These are phyloP conservation scores for Furcula furcula DNA, from an alignment of 2,888 invertebrate genomes.

Conservation along the genomic window DNA sequence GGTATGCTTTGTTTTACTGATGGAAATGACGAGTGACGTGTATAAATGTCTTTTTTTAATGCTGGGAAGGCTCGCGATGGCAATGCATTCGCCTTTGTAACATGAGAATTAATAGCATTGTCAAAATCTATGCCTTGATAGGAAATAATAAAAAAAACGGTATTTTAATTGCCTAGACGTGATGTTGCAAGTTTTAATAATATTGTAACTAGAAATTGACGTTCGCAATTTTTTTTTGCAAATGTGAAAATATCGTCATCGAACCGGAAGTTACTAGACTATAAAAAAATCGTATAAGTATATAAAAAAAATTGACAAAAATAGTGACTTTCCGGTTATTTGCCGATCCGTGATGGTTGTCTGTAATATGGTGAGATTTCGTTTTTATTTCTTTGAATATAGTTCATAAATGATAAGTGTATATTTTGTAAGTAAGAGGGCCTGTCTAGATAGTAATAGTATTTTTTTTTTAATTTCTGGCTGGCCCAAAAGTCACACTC, in stretches of 20 bases:
- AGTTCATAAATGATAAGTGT: slow-evolving; percentile 27
- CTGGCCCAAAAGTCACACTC: slow-evolving; percentile 35
- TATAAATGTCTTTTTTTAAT: too few species aligned
- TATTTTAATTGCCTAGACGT: too few species aligned
- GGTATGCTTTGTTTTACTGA: too few species aligned
- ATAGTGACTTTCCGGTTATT: slow-evolving; percentile 20
- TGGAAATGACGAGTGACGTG: too few species aligned
- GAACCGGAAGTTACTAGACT: slow-evolving; percentile 16
- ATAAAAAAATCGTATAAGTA: slow-evolving; percentile 22
- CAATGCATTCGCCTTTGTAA: too few species aligned
- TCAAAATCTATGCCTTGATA: too few species aligned
- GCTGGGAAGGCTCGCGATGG: too few species aligned
- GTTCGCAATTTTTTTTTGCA: slow-evolving; percentile 7
- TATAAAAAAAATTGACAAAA: slow-evolving; percentile 26
- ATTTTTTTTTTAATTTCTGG: slow-evolving; percentile 41
- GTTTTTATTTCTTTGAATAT: slow-evolving; percentile 24
- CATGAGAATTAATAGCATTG: too few species aligned
- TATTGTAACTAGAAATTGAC: too few species aligned
- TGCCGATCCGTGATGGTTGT: slow-evolving; percentile 28
- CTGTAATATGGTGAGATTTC: slow-evolving; percentile 35
- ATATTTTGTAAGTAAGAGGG: slow-evolving; percentile 37
- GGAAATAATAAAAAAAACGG: too few species aligned
- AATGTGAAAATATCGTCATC: slow-evolving; percentile 12
- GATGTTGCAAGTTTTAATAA: too few species aligned
- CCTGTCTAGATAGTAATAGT: slow-evolving; percentile 41